Base-by-base conservation (phyloP, 23 tunicate species). In the Styela clava region DNA sequence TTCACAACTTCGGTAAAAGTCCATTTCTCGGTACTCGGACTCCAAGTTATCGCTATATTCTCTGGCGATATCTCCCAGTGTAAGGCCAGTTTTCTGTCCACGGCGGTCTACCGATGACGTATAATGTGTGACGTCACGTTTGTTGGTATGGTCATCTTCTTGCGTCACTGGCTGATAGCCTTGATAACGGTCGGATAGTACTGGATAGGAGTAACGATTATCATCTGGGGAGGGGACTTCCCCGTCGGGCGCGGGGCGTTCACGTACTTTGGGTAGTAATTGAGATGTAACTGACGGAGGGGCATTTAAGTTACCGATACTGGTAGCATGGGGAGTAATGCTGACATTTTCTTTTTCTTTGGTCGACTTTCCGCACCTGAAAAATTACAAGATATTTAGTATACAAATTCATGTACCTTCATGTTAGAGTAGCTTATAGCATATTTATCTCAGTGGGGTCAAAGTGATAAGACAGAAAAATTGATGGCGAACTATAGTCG, bases 211-310 rank as follows among this genome's bases (percentile, higher is more conserved):
- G 44, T 31, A 72, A 12, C 78, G 36, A 44, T 72, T 72, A 18
- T n/a, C 22, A n/a, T 33, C 44, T 9, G 78, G 78, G 18, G 25
- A 24, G 18, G 2, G 33, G n/a, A 32, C 18, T n/a, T 72, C 44
- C 78, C 26, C 51, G 0, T n/a, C 36, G 18, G 36, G 36, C 19
- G 44, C 26, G 18, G 31, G 71, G 30, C 71, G 71, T 5, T 9
- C 7, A 16, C 71, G 9, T 20, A n/a, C 27, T 44, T 76, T 76
- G 19, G 65, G 31, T 7, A 76, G 31, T 21, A 52, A 1, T 16
- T 76, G 81, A 37, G 81, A 76, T 64, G 81, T 76, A 25, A 76
- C 81, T n/a, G 81, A 76, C 12, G 81, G 81, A 9, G 78, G 51
- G 0, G 52, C 51, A 31, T 72, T 33, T 19, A 72, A 19, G n/a